Conservation (phyloP, 2,113 vertebrate genomes). For the Dromiciops gliroides region DNA sequence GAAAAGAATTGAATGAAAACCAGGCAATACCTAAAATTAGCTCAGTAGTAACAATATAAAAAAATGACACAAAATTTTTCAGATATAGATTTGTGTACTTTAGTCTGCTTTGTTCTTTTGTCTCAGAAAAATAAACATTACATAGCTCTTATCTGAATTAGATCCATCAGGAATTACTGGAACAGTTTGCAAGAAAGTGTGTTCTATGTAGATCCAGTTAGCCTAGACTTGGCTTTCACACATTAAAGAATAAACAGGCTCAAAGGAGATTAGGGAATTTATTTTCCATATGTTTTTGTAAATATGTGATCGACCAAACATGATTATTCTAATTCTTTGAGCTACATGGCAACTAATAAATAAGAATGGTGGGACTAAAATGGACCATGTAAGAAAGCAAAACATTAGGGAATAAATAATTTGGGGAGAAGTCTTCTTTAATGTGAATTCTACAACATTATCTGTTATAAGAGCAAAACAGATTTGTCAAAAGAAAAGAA, state of each 20-base stretch:
- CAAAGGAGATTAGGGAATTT: not conserved
- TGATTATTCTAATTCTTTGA: not conserved
- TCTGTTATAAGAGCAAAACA: slow-evolving; percentile 41
- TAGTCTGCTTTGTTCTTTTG: slow-evolving; percentile 56
- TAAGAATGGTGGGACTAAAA: not conserved
- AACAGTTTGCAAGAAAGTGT: not conserved
- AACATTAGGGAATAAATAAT: not conserved
- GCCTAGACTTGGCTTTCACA: not conserved
- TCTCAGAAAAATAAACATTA: slow-evolving; percentile 59
- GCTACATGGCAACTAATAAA: not conserved
- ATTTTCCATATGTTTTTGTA: not conserved
- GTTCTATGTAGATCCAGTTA: not conserved
- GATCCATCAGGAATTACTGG: not conserved
- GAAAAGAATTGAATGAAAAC: slow-evolving; percentile 29
- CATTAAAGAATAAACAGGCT: not conserved
- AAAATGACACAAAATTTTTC: slow-evolving; percentile 38
- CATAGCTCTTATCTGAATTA: not conserved
- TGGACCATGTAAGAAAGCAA: slow-evolving; percentile 26
- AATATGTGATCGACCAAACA: slow-evolving; percentile 24
- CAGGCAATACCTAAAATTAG: slow-evolving; percentile 9
- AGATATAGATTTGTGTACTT: slow-evolving; percentile 34
- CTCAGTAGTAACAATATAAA: slow-evolving; percentile 21
- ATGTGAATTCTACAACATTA: not conserved
- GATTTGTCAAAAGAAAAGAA: slow-evolving; percentile 7
- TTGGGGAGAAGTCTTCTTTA: slow-evolving; percentile 4